These are phyloP conservation scores for Notechis scutatus DNA, from an alignment of 2,113 vertebrate genomes.

Conservation along the genomic window DNA sequence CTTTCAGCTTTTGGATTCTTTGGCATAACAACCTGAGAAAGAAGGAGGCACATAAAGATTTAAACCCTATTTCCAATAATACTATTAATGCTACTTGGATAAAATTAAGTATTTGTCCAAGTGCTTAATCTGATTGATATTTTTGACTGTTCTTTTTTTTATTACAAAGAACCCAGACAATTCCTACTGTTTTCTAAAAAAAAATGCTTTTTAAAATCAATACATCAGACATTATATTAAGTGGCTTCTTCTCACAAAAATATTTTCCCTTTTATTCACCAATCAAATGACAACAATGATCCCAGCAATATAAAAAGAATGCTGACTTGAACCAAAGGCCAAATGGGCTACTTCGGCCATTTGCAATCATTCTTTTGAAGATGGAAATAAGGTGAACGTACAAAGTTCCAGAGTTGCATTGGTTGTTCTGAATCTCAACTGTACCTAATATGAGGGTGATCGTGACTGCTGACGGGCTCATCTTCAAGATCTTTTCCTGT, in stretches of 20 bases:
- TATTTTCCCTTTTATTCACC: neutral
- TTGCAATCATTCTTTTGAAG: neutral
- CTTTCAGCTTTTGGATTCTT: constrained; percentile 84
- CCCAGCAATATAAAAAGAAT: neutral
- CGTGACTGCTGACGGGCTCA: constrained; percentile 72
- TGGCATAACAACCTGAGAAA: constrained; percentile 77
- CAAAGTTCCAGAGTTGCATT: neutral
- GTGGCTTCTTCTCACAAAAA: neutral
- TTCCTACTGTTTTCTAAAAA: neutral
- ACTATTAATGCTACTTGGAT: neutral
- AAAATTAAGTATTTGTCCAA: neutral
- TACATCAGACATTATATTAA: neutral
- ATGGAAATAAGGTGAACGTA: neutral
- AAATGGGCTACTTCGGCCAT: neutral
- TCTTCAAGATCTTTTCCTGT: constrained; percentile 85
- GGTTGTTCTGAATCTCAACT: neutral
- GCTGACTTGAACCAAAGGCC: neutral
- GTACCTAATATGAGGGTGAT: constrained; percentile 90
- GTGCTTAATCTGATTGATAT: neutral
- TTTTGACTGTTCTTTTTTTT: neutral
- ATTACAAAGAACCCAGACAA: neutral
- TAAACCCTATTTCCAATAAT: neutral
- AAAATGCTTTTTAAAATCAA: neutral
- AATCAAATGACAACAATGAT: neutral
- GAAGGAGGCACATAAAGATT: constrained; percentile 35